Evolutionary conservation across 1,140 invertebrate species (phyloP), one percentile per base, ranked within the genome.

Genomic region (Neodiprion virginianus): DNA sequence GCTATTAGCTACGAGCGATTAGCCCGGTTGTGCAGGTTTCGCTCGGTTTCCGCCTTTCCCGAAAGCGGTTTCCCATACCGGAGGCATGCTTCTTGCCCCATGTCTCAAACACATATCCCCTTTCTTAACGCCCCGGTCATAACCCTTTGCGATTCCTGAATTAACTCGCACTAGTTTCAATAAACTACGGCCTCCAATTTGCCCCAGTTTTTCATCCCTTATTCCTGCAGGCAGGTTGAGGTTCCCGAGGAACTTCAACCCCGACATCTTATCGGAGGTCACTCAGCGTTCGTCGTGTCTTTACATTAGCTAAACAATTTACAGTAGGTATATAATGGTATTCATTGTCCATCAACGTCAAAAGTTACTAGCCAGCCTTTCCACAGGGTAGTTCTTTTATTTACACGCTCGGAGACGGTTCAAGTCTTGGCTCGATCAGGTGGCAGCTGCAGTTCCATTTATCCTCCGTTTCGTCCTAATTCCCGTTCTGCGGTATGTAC

Each of bases 401-500:
- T 1, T 40, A 40, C 28, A 40, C 28, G 5, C 5, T 4, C 28
- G 28, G 28, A 40, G 1, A 40, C 28, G 28, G 28, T 3, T 40
- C 28, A 40, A 40, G 28, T 40, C 28, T 40, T 40, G 28, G 28
- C 28, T 40, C 28, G 28, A 40, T 40, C 28, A 40, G 28, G 28
- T 40, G 28, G 28, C 1, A 40, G 2, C 28, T 40, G 28, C 28
- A 40, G 28, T 40, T 40, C 28, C 28, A 40, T 40, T 40, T 40
- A 40, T 40, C 28, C 2, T 40, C 28, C 28, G 5, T 5, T 40
- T 40, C 28, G 5, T 40, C 28, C 28, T 47, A 69, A 11, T 69
- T 47, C 3, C n/a, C 48, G 48, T 71, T 71, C 77, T 87, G 85
- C 53, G 83, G 84, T 75, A 87, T 81, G 70, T 88, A 88, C 70